Conservation (phyloP, 2,797 vertebrate species). For the Lemur catta region DNA sequence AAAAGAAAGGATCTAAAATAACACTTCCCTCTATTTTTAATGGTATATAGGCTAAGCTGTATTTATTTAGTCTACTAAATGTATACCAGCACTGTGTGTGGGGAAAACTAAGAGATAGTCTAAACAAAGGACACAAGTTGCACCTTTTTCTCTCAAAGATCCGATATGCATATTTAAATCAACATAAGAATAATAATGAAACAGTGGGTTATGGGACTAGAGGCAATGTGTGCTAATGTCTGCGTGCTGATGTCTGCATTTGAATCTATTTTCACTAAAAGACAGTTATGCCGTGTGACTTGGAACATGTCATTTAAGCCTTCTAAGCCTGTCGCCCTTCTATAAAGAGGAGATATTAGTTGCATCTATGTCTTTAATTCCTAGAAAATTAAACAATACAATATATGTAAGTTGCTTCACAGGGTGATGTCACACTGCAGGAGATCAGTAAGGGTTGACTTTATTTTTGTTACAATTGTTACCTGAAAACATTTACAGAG, state of each 20-base stretch:
- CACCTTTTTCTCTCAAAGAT: constrained; percentile 9
- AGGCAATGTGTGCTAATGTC: background rate
- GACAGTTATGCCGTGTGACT: background rate
- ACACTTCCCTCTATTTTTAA: constrained; percentile 45
- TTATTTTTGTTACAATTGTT: background rate
- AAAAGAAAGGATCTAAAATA: constrained; percentile 1
- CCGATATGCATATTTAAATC: background rate
- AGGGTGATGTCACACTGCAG: background rate
- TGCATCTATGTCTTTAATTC: background rate
- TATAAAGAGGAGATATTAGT: background rate
- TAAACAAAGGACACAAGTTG: background rate
- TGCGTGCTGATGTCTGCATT: background rate
- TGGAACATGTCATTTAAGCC: background rate
- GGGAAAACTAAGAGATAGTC: background rate
- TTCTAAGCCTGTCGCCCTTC: background rate
- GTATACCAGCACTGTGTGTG: background rate
- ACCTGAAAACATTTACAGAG: background rate
- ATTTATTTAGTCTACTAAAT: constrained; percentile 24
- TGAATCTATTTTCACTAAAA: background rate
- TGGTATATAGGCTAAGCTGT: background rate
- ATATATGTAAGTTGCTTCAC: background rate
- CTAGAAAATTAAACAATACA: background rate
- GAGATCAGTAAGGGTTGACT: background rate
- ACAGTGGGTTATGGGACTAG: background rate
- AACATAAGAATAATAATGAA: background rate